Evolutionary conservation across 2,797 vertebrate genomes (phyloP), one percentile per base, ranked within the genome.

Genomic region (Poecilia velifera): DNA sequence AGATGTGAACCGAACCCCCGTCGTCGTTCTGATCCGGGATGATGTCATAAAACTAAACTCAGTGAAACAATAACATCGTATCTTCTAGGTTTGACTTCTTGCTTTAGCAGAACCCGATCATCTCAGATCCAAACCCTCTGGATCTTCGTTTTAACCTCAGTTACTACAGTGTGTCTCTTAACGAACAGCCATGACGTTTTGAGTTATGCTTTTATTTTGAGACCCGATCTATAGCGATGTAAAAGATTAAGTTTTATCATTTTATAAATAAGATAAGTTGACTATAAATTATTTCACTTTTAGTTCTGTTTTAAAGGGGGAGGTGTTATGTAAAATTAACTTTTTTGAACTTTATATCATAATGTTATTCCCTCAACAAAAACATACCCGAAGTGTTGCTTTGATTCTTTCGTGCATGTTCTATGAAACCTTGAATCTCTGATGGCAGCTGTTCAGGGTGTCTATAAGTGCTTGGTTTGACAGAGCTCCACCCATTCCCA

Each of bases 1-100:
- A 28, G 78, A 87, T 86, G 86, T 90, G 89, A 93, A 91, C 83
- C 77, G 86, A 89, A 87, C 86, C 49, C 49, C 49, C 90, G 80
- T 87, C 81, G 66, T 76, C 39, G 43, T 49, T 74, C 51, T 43
- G 71, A 79, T 14, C 68, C 57, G 45, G 77, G 79, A 76, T 55
- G 57, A 31, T 81, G 47, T 34, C 49, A 72, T 70, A 8, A 59
- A 72, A 57, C 87, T 87, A 74, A 83, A 80, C 88, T 93, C 87
- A 78, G 84, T 74, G 80, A 87, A 53, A 20, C 4, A 43, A 18
- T 31, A n/a, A 16, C 47, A 59, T 79, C 83, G 22, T 77, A 76
- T 90, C 83, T 80, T 28, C 49, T 41, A 72, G 47, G 47, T 78
- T 86, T 43, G 34, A 20, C 70, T 45, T 47, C 46, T 34, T 8